phyloP scores from a whole-genome alignment of 2,797 vertebrate genomes.

The Oceanodroma leucorhoa region DNA sequence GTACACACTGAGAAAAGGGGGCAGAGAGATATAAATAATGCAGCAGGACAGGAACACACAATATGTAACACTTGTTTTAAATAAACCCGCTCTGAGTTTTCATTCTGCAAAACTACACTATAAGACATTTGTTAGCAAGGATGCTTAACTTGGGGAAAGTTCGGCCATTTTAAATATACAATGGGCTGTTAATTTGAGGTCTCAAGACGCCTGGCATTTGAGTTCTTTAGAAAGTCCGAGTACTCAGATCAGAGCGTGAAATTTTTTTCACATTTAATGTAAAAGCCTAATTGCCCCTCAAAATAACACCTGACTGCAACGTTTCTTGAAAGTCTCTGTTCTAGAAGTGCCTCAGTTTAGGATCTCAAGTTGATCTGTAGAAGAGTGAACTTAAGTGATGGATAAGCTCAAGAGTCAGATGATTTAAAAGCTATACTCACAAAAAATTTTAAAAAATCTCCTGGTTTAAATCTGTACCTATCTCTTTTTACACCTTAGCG shows the following conservation, averaged over 20 bases:
- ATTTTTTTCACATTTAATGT: background rate
- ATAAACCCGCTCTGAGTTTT: background rate
- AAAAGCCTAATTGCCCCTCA: background rate
- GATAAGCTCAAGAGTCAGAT: background rate
- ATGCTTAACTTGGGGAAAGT: background rate
- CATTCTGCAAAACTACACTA: background rate
- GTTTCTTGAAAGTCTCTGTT: background rate
- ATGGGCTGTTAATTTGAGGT: background rate
- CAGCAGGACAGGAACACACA: background rate
- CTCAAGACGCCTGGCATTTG: background rate
- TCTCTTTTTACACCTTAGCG: background rate
- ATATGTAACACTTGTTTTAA: background rate
- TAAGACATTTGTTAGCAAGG: background rate
- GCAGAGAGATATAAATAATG: background rate
- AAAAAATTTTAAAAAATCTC: rapidly evolving
- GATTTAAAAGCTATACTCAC: background rate
- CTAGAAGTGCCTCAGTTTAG: background rate
- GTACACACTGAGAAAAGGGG: conserved; percentile 84
- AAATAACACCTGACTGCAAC: background rate
- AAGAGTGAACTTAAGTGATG: background rate
- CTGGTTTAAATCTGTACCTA: background rate
- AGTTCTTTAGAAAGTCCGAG: background rate
- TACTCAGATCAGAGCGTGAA: background rate
- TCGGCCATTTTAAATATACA: background rate
- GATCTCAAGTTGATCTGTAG: background rate